phyloP scores from a whole-genome alignment of 2,113 vertebrate species.

The Ibidorhyncha struthersii region DNA sequence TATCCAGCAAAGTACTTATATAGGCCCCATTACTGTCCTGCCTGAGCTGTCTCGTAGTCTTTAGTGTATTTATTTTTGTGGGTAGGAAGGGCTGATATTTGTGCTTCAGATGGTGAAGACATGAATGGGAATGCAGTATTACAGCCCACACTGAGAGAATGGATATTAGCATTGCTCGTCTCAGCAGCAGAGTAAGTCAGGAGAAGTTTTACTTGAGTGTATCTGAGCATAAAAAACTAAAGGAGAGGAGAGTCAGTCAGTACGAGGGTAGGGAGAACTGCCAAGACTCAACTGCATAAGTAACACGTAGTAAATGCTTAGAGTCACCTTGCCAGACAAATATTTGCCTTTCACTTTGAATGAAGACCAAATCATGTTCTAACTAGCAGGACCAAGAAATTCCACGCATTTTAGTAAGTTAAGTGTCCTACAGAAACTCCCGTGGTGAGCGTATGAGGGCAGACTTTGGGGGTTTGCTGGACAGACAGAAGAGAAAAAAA shows the following conservation, averaged over 20 bases:
- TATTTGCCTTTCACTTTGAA: constrained; percentile 62
- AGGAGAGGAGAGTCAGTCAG: neutral
- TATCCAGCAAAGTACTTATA: neutral
- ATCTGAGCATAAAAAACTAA: neutral
- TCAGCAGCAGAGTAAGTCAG: neutral
- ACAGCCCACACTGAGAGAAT: neutral
- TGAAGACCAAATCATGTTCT: constrained; percentile 59
- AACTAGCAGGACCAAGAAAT: constrained; percentile 54
- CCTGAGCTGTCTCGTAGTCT: neutral
- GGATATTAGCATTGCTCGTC: neutral
- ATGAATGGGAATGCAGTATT: neutral
- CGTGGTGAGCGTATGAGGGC: neutral
- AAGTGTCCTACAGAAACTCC: constrained; percentile 29
- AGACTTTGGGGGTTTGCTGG: neutral
- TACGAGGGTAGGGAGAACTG: constrained; percentile 29
- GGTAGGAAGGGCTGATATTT: neutral
- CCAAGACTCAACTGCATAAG: constrained; percentile 63
- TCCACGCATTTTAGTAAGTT: constrained; percentile 24
- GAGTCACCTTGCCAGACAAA: constrained; percentile 67
- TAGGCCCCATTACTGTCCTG: neutral
- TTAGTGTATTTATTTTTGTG: neutral
- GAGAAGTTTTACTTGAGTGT: neutral
- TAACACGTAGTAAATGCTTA: constrained; percentile 60
- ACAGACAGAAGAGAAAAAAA: neutral
- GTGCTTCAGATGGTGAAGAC: neutral